These are phyloP conservation scores for Hartigia nigra DNA, from an alignment of 2,888 invertebrate genomes.

Conservation along the genomic window DNA sequence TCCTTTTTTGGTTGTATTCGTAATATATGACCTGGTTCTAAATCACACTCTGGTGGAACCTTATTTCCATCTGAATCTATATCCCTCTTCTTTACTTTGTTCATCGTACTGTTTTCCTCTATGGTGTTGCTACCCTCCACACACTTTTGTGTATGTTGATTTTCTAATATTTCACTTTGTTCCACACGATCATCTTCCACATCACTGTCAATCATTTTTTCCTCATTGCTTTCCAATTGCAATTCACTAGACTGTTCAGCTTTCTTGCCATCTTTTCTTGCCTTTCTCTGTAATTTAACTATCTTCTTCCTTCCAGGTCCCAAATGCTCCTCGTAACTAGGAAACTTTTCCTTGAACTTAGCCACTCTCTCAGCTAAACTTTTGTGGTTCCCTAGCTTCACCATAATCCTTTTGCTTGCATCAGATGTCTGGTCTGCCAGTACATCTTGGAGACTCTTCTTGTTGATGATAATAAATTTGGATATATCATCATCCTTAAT, in stretches of 20 bases:
- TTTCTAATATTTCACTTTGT: constrained; percentile 10
- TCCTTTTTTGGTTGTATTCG: background rate
- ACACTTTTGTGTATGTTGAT: background rate
- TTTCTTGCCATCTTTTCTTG: constrained; percentile 18
- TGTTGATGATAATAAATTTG: constrained; percentile 47
- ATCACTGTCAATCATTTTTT: constrained; percentile 6
- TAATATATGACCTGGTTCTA: background rate
- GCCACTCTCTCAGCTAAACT: constrained; percentile 39
- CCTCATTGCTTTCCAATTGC: background rate
- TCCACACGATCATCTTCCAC: background rate
- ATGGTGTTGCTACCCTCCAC: background rate
- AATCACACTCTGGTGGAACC: background rate
- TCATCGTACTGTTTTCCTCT: background rate
- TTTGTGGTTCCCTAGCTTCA: constrained; percentile 44
- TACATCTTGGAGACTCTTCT: constrained; percentile 35
- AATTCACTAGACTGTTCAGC: background rate
- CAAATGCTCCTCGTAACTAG: constrained; percentile 44
- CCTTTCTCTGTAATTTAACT: constrained; percentile 29
- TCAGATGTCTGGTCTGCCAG: constrained; percentile 36
- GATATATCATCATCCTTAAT: constrained; percentile 56
- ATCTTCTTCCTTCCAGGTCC: constrained; percentile 38
- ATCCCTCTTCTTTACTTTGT: background rate
- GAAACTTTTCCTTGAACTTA: constrained; percentile 52
- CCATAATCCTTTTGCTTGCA: constrained; percentile 40
- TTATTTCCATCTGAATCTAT: background rate